These are phyloP conservation scores for Heteronetta atricapilla DNA, from an alignment of 2,113 vertebrate species.

Conservation along the genomic window DNA sequence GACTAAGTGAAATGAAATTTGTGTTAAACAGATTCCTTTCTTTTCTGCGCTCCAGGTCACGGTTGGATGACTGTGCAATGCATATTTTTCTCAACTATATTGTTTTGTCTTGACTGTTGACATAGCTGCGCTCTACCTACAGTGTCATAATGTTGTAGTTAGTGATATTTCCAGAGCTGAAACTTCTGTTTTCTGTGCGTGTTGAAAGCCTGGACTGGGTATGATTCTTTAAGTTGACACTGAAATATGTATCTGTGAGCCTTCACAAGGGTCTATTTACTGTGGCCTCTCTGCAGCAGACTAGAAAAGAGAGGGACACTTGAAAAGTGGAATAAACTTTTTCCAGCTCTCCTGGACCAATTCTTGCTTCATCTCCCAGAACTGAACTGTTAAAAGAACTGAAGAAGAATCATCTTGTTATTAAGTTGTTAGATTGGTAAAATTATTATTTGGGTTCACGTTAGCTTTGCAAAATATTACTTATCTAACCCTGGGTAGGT, in stretches of 20 bases:
- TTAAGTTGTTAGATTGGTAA: background rate
- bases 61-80: background rate
- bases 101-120: background rate
- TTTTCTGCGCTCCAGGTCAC: background rate
- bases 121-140: background rate
- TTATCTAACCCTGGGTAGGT: background rate
- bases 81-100: background rate
- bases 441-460: background rate
- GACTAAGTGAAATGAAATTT: background rate
- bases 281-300: background rate
- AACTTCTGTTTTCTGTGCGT: background rate
- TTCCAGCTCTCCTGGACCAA: background rate
- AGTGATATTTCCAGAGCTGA: background rate
- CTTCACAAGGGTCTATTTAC: background rate
- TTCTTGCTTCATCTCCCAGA: background rate
- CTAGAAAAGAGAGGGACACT: background rate
- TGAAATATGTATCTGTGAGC: background rate
- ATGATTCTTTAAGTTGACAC: background rate
- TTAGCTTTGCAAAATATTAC: background rate
- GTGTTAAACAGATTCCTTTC: background rate
- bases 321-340: background rate
- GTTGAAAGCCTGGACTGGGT: background rate
- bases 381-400: background rate
- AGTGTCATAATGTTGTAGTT: background rate
- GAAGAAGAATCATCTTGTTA: background rate